These are phyloP conservation scores for Sciurus vulgaris DNA, from an alignment of 2,797 vertebrate species.

Conservation along the genomic window DNA sequence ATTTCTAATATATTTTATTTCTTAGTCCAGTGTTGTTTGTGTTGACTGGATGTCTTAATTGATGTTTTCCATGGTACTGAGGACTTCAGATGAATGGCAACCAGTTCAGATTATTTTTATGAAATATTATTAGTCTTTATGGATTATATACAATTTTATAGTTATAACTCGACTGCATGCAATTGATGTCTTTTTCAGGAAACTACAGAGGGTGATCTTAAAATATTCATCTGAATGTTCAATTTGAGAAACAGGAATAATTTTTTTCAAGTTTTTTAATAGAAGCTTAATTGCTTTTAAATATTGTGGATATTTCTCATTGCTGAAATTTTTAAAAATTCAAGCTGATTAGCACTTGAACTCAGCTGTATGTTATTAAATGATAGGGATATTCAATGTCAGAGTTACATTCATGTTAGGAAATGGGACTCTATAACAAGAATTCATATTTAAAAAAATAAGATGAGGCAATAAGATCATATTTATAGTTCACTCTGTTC, in stretches of 20 bases:
- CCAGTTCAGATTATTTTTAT: conserved; percentile 58
- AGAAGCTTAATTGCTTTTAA: conserved; percentile 53
- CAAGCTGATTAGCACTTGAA: conserved; percentile 49
- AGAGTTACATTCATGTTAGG: conserved; percentile 51
- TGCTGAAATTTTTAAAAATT: conserved; percentile 49
- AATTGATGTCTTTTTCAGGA: conserved; percentile 58
- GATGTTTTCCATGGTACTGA: conserved; percentile 58
- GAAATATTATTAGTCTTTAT: conserved; percentile 58
- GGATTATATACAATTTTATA: conserved; percentile 59
- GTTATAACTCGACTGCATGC: conserved; percentile 36
- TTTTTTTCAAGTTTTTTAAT: conserved; percentile 25
- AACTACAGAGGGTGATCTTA: conserved; percentile 33
- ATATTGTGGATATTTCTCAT: conserved; percentile 44
- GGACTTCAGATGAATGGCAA: conserved; percentile 52
- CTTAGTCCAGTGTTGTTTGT: conserved; percentile 66
- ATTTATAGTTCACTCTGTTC: conserved; percentile 52
- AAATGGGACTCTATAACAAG: conserved; percentile 45
- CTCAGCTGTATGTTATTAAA: conserved; percentile 56
- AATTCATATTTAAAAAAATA: conserved; percentile 55
- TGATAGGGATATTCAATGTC: conserved; percentile 6
- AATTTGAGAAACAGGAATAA: conserved; percentile 56
- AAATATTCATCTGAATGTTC: conserved; percentile 58
- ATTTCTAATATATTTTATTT: conserved; percentile 70
- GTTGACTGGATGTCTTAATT: conserved; percentile 69
- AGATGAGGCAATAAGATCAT: neutral